A percentile compares a stretch with the other conserved stretches of the same genome.
Conservation (phyloP, 92 coral and sea anemone species). For the Meandrina meandrites region DNA sequence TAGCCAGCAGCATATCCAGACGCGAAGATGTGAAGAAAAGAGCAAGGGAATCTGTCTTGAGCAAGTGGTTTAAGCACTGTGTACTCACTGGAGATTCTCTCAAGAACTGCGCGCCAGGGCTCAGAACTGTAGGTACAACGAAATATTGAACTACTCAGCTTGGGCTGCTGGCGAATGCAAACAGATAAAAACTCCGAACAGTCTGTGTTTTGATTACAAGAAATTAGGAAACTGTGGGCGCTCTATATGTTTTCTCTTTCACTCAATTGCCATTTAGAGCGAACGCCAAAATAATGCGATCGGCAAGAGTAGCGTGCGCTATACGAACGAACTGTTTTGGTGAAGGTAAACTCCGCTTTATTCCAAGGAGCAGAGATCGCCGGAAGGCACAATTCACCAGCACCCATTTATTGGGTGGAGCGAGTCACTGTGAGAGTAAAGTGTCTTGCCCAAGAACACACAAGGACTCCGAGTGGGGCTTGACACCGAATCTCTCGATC, state of each 20-base stretch:
- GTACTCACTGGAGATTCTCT: conserved; percentile 66
- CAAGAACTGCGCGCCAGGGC: conserved; percentile 71
- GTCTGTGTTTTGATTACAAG: background rate
- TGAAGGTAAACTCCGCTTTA: too few relatives aligned
- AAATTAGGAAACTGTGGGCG: background rate
- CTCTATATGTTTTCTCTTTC: background rate
- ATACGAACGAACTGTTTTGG: background rate
- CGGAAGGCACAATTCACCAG: too few relatives aligned
- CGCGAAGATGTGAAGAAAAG: conserved; percentile 85
- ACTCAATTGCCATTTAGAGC: background rate
- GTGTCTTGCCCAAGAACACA: background rate
- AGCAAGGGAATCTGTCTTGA: conserved; percentile 80
- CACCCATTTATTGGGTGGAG: background rate
- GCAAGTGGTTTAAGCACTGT: conserved; percentile 69
- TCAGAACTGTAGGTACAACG: conserved; percentile 54
- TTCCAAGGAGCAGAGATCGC: too few relatives aligned
- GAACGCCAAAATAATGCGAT: background rate
- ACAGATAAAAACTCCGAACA: background rate
- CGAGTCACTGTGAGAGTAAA: background rate
- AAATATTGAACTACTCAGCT: background rate
- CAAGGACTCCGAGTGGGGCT: background rate
- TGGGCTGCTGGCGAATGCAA: background rate
- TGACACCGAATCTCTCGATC: background rate
- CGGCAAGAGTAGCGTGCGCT: background rate
- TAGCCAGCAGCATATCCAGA: conserved; percentile 89